A percentile compares a stretch with the other conserved stretches of the same genome.
Conservation (phyloP, 2,888 invertebrate genomes). For the Scaptomyza tumidula region DNA sequence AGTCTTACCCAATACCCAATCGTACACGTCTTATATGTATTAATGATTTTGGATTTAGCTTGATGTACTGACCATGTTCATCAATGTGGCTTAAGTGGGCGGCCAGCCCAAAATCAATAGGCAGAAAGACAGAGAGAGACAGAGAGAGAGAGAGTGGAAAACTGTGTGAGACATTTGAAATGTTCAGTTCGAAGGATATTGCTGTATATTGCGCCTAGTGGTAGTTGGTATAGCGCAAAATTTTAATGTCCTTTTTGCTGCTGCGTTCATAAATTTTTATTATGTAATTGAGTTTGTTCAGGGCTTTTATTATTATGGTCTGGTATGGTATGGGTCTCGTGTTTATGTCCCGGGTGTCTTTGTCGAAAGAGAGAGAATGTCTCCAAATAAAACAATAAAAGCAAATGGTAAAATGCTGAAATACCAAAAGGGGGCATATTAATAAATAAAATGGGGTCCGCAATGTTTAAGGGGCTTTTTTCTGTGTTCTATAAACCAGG, state of each 20-base stretch:
- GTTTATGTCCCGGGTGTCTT: constrained; percentile 35
- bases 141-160: not conserved
- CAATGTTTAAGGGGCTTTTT: constrained; percentile 12
- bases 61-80: constrained; percentile 67
- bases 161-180: constrained; percentile 23
- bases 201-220: constrained; percentile 13
- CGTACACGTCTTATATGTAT: constrained; percentile 55
- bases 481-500: not conserved
- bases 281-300: constrained; percentile 73
- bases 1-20: constrained; percentile 9
- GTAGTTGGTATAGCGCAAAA: constrained; percentile 47
- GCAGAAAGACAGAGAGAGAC: too few relatives aligned
- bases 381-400: constrained; percentile 77
- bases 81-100: constrained; percentile 63
- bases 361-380: constrained; percentile 39
- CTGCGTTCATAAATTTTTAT: constrained; percentile 77
- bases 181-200: constrained; percentile 22
- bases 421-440: constrained; percentile 54
- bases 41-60: constrained; percentile 74
- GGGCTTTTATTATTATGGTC: constrained; percentile 28
- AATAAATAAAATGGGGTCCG: constrained; percentile 64
- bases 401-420: constrained; percentile 58
- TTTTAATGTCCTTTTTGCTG: constrained; percentile 64
- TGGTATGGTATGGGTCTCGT: constrained; percentile 3
- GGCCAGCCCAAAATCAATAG: constrained; percentile 37